Conservation (phyloP, 2,113 vertebrate species). For the Pleuronectes platessa region DNA sequence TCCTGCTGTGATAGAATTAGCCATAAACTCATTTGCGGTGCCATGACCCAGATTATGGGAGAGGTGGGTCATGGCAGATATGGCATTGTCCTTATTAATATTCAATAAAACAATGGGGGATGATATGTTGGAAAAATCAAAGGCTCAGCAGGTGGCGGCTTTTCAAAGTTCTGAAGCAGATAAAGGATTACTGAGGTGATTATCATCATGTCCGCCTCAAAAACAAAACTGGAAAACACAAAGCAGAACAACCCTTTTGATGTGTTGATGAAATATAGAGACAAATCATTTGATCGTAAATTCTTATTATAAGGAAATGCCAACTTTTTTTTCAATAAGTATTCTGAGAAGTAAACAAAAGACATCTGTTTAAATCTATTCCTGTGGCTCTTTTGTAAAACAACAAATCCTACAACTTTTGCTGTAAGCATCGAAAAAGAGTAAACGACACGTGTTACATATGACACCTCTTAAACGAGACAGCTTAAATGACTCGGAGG, state of each 20-base stretch:
- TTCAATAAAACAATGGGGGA: slow-evolving; percentile 77
- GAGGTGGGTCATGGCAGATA: slow-evolving; percentile 78
- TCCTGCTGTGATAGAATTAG: slow-evolving; percentile 78
- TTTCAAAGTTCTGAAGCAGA: slow-evolving; percentile 56
- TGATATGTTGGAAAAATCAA: slow-evolving; percentile 63
- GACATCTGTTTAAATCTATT: slow-evolving; percentile 12
- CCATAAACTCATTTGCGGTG: slow-evolving; percentile 73
- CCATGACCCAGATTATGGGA: slow-evolving; percentile 72
- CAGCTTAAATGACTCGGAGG: slow-evolving; percentile 61
- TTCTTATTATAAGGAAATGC: not conserved
- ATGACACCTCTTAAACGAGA: slow-evolving; percentile 60
- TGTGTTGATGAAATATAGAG: not conserved
- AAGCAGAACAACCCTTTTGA: not conserved
- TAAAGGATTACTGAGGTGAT: slow-evolving; percentile 61
- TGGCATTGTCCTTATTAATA: slow-evolving; percentile 74
- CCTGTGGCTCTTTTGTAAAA: slow-evolving; percentile 22
- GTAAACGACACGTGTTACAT: slow-evolving; percentile 48
- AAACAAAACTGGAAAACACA: not conserved
- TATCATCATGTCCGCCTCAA: slow-evolving; percentile 17
- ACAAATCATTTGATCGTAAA: not conserved
- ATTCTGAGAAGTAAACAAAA: slow-evolving; percentile 7
- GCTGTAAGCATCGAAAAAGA: not conserved
- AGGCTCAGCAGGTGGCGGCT: slow-evolving; percentile 73
- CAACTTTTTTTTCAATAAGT: not conserved
- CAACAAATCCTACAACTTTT: slow-evolving; percentile 29